Evolutionary conservation across 2,797 vertebrate genomes (phyloP).

Genomic region (Gila robusta): DNA sequence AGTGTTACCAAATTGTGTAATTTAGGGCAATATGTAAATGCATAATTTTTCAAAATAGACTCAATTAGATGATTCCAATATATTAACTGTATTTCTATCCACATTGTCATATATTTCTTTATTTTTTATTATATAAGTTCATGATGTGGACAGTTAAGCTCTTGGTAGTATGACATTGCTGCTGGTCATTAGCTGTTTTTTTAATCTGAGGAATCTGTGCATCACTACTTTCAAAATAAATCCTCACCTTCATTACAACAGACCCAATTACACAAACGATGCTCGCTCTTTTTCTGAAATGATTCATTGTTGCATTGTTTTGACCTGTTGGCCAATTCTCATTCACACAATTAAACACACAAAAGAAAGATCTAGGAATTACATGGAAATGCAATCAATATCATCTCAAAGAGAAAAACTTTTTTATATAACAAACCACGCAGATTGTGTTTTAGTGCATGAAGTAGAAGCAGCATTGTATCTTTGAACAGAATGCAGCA

Average conservation of each 20-base stretch:
- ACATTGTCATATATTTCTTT: neutral
- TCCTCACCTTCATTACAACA: neutral
- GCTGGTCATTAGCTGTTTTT: neutral
- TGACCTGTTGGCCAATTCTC: neutral
- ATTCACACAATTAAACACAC: neutral
- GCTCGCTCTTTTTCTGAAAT: neutral
- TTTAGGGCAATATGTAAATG: neutral
- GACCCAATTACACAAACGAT: neutral
- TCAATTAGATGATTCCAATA: neutral
- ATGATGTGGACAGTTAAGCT: neutral
- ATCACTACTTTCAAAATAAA: constrained; percentile 1
- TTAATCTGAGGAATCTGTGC: neutral
- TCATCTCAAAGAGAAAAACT: neutral
- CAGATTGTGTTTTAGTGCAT: neutral
- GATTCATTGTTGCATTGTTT: neutral
- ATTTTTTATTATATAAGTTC: neutral
- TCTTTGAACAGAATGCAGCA: constrained; percentile 5
- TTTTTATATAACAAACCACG: neutral
- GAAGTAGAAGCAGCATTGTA: neutral
- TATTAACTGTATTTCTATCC: neutral
- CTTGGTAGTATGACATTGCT: neutral
- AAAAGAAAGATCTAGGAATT: neutral
- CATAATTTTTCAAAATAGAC: neutral
- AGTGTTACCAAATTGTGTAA: neutral
- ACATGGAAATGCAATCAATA: neutral